Evolutionary conservation across 2,888 invertebrate genomes (phyloP).

Genomic region (Belgica antarctica): DNA sequence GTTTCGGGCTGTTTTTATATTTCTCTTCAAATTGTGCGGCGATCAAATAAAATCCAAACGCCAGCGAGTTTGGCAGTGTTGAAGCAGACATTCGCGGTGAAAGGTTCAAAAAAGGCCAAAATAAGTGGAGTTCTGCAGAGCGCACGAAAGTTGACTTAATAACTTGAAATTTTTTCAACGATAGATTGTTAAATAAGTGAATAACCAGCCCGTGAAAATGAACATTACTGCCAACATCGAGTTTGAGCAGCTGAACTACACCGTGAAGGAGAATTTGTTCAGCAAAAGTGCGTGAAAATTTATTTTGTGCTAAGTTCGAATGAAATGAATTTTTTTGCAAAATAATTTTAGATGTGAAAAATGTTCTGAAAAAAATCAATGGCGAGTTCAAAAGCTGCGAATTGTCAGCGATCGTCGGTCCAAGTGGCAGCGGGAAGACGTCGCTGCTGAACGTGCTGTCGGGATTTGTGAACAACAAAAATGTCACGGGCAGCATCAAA

Average conservation of each 20-base stretch:
- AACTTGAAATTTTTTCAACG: too few relatives aligned
- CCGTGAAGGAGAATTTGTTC: not conserved
- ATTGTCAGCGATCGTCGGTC: constrained; percentile 83
- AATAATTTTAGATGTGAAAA: constrained; percentile 9
- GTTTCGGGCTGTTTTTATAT: too few relatives aligned
- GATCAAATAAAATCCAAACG: too few relatives aligned
- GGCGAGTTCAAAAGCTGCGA: constrained; percentile 73
- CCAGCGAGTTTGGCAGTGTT: too few relatives aligned
- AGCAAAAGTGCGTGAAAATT: not conserved
- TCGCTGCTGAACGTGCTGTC: constrained; percentile 52
- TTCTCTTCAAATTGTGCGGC: too few relatives aligned
- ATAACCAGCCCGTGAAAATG: too few relatives aligned
- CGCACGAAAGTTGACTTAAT: too few relatives aligned
- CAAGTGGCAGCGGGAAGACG: constrained; percentile 86
- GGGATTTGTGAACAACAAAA: constrained; percentile 48
- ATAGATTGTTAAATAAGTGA: too few relatives aligned
- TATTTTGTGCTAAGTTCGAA: not conserved
- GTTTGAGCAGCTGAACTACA: not conserved
- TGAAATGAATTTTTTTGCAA: not conserved
- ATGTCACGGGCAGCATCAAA: constrained; percentile 64
- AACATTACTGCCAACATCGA: not conserved
- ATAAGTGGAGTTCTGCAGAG: too few relatives aligned
- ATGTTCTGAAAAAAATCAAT: not conserved
- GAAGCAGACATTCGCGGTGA: too few relatives aligned
- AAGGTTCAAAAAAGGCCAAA: too few relatives aligned